These are phyloP conservation scores for Catharus ustulatus DNA, from an alignment of 2,797 vertebrate species.

Conservation along the genomic window DNA sequence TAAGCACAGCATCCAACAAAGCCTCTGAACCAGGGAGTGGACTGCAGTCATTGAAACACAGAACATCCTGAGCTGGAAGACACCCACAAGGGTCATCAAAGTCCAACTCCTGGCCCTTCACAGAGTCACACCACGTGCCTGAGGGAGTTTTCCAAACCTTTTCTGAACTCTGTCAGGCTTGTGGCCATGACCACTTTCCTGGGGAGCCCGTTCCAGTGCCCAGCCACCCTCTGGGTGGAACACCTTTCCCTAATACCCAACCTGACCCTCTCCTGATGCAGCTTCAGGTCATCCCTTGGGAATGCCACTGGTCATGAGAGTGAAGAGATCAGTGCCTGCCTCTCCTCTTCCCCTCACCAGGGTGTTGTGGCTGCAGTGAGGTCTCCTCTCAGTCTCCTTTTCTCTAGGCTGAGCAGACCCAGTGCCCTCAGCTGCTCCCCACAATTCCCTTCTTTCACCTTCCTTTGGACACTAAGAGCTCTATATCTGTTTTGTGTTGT, in stretches of 20 bases:
- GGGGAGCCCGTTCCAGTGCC: not conserved
- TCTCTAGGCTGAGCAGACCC: not conserved
- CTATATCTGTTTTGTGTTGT: no score
- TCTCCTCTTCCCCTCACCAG: accelerated
- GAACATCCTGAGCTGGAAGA: not conserved
- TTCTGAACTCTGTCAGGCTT: not conserved
- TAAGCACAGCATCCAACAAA: not conserved
- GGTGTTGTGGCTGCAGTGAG: not conserved
- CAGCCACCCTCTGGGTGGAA: not conserved
- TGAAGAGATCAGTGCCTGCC: not conserved
- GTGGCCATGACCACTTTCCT: not conserved
- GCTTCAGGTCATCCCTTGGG: not conserved
- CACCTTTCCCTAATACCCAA: not conserved
- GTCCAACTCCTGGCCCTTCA: not conserved
- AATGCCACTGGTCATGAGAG: not conserved
- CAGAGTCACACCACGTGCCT: not conserved
- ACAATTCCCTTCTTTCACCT: not conserved
- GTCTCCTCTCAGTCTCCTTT: not conserved
- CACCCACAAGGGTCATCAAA: not conserved
- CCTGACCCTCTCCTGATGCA: not conserved
- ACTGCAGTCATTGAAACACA: not conserved
- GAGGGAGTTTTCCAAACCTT: not conserved
- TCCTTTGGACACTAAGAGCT: not conserved
- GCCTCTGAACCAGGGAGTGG: not conserved
- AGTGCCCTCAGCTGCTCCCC: not conserved